Conservation (phyloP, 2,113 vertebrate species). For the Phrynosoma blainvillii region DNA sequence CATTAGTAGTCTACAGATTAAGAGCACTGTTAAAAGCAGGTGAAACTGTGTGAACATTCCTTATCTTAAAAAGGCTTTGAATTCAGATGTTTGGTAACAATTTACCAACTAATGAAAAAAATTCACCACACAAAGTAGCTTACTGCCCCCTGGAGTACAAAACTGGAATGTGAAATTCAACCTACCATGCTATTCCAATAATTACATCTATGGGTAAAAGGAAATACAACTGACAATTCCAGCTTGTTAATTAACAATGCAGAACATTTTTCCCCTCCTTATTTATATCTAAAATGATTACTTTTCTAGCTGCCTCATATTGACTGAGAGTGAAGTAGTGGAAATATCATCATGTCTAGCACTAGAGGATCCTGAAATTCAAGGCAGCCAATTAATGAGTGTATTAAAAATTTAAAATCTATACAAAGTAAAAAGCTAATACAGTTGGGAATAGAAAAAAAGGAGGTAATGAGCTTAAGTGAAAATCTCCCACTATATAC, state of each 20-base stretch:
- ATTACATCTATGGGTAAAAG: background rate
- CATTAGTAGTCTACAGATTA: background rate
- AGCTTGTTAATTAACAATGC: background rate
- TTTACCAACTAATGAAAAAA: background rate
- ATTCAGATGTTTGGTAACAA: background rate
- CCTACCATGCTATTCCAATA: background rate
- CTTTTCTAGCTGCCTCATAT: background rate
- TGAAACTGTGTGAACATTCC: background rate
- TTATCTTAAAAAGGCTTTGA: background rate
- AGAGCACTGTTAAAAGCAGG: background rate
- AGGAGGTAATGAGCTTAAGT: background rate
- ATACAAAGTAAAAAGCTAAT: background rate
- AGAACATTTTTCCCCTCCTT: background rate
- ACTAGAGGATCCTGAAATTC: background rate
- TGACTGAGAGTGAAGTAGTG: background rate
- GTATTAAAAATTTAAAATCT: background rate
- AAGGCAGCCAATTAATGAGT: background rate
- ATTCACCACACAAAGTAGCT: background rate
- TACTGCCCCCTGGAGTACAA: slow-evolving; percentile 21
- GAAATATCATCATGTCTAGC: background rate
- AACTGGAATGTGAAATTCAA: background rate
- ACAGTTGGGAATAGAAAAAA: background rate
- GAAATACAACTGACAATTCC: background rate
- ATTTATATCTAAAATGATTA: background rate
- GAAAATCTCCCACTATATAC: background rate